A percentile compares a stretch with the other conserved stretches of the same genome.
Evolutionary conservation across 2,888 invertebrate species (phyloP).

Genomic region (Matsumyia berberina): DNA sequence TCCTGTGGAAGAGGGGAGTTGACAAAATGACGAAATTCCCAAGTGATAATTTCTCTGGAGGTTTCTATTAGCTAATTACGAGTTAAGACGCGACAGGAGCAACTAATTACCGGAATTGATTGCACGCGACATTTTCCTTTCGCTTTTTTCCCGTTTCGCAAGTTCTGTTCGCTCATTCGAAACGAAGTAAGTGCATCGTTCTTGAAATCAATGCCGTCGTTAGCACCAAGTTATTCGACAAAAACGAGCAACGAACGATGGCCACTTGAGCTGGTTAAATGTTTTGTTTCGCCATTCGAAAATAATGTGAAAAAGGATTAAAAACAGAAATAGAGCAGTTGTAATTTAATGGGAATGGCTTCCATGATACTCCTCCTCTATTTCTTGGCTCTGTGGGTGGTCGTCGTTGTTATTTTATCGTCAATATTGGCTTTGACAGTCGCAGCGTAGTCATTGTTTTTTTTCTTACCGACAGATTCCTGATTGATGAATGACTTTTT

Average conservation of each 20-base stretch:
- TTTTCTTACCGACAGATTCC: slow-evolving; percentile 20
- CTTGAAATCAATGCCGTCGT: background rate
- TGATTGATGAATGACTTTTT: slow-evolving; percentile 52
- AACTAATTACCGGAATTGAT: slow-evolving; percentile 59
- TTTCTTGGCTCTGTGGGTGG: background rate
- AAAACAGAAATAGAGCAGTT: slow-evolving; percentile 35
- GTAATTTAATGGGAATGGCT: slow-evolving; percentile 19
- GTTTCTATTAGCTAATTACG: slow-evolving; percentile 41
- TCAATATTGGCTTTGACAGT: slow-evolving; percentile 30
- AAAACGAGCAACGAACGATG: background rate
- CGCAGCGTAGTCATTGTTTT: slow-evolving; percentile 20
- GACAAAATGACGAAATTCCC: slow-evolving; percentile 2
- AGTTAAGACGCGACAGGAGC: slow-evolving; percentile 26
- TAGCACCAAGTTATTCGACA: background rate
- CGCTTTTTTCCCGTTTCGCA: background rate
- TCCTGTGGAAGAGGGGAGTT: background rate
- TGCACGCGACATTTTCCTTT: slow-evolving; percentile 35
- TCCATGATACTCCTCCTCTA: background rate
- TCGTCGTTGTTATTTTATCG: slow-evolving; percentile 1
- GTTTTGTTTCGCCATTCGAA: background rate
- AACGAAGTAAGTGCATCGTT: slow-evolving; percentile 2
- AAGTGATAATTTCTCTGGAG: slow-evolving; percentile 4
- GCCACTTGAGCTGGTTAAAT: slow-evolving; percentile 20
- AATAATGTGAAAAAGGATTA: slow-evolving; percentile 24
- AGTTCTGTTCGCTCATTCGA: slow-evolving; percentile 1